These are phyloP conservation scores for Heliconius hermathena DNA, from an alignment of 1,140 invertebrate species.

Conservation along the genomic window DNA sequence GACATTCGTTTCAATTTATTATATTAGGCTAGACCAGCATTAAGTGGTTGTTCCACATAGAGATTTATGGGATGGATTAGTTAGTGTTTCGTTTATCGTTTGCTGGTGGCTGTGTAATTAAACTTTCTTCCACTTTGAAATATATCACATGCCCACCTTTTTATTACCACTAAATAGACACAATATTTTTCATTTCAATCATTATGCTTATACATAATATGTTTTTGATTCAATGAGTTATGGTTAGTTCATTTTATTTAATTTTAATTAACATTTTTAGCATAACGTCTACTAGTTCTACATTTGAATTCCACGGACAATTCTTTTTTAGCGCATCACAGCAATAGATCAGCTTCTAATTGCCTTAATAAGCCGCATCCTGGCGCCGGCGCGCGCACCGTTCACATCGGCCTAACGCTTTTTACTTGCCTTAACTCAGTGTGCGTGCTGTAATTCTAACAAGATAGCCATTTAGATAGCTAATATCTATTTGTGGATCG, in stretches of 20 bases:
- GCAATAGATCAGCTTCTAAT: slow-evolving; percentile 64
- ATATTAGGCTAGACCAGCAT: slow-evolving; percentile 46
- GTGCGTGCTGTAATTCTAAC: slow-evolving; percentile 29
- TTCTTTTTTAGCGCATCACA: slow-evolving; percentile 36
- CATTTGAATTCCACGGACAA: slow-evolving; percentile 19
- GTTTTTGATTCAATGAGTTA: neutral
- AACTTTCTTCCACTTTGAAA: slow-evolving; percentile 20
- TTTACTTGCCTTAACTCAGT: slow-evolving; percentile 34
- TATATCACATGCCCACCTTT: slow-evolving; percentile 5
- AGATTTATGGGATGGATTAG: slow-evolving; percentile 47
- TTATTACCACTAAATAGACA: neutral
- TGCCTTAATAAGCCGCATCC: slow-evolving; percentile 67
- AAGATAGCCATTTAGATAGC: slow-evolving; percentile 26
- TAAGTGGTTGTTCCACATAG: slow-evolving; percentile 46
- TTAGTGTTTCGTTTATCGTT: slow-evolving; percentile 36
- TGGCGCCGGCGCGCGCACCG: slow-evolving; percentile 46
- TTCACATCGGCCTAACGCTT: slow-evolving; percentile 37
- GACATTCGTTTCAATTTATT: slow-evolving; percentile 50
- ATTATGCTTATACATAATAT: neutral
- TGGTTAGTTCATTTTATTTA: neutral
- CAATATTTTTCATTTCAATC: neutral
- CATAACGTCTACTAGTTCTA: slow-evolving; percentile 7
- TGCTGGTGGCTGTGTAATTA: slow-evolving; percentile 25
- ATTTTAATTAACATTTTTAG: slow-evolving; percentile 1
- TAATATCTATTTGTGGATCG: slow-evolving; percentile 18